Conservation (phyloP, 2,888 invertebrate species). For the Ichneumoninae sp. region DNA sequence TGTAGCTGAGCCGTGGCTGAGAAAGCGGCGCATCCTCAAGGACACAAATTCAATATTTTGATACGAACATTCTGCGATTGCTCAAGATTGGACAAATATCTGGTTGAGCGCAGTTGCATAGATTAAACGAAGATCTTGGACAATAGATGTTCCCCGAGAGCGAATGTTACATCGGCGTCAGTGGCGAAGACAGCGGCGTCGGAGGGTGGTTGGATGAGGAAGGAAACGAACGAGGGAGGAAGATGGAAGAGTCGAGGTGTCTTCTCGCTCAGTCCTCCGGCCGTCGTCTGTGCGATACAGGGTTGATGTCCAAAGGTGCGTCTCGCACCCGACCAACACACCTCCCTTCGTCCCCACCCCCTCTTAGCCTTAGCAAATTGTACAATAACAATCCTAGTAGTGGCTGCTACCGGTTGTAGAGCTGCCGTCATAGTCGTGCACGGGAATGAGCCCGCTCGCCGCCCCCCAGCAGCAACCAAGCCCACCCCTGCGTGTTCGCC, state of each 20-base stretch:
- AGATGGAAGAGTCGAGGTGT: slow-evolving; percentile 71
- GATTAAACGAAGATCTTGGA: slow-evolving; percentile 67
- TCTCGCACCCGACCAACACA: slow-evolving; percentile 77
- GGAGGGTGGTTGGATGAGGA: slow-evolving; percentile 63
- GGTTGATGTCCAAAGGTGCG: slow-evolving; percentile 84
- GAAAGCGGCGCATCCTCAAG: neutral
- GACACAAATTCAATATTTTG: neutral
- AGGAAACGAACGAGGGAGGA: slow-evolving; percentile 58
- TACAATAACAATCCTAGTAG: slow-evolving; percentile 84
- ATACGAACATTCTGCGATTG: neutral
- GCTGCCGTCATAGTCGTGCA: slow-evolving; percentile 66
- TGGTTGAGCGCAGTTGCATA: neutral
- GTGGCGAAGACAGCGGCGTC: slow-evolving; percentile 17
- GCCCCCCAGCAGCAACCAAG: slow-evolving; percentile 62
- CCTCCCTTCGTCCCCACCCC: slow-evolving; percentile 46
- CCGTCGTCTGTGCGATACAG: slow-evolving; percentile 78
- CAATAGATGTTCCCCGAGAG: slow-evolving; percentile 79
- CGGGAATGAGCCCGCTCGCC: slow-evolving; percentile 72
- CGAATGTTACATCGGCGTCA: slow-evolving; percentile 72
- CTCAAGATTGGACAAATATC: neutral
- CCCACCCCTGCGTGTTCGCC: slow-evolving; percentile 64
- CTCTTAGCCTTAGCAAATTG: slow-evolving; percentile 83
- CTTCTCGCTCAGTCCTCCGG: slow-evolving; percentile 40
- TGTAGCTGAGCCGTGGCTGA: neutral
- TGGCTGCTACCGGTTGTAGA: slow-evolving; percentile 69